These are phyloP conservation scores for Polymixis lichenea DNA, from an alignment of 2,888 invertebrate species.

Conservation along the genomic window DNA sequence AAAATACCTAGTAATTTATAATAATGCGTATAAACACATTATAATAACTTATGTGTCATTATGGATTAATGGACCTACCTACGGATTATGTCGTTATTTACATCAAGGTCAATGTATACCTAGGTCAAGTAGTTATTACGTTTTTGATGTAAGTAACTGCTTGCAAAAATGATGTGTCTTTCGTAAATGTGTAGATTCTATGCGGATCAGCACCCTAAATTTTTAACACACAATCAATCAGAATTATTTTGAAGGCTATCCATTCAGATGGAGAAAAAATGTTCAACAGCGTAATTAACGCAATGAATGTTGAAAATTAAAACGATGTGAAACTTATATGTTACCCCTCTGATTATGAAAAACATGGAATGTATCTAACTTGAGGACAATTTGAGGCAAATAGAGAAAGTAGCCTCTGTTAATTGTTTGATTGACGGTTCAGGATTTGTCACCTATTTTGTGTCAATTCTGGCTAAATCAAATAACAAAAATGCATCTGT, in stretches of 20 bases:
- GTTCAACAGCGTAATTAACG: too few species aligned
- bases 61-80: neutral
- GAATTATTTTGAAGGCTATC: too few species aligned
- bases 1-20: too few species aligned
- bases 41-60: neutral
- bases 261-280: too few species aligned
- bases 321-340: too few species aligned
- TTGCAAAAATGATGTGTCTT: neutral
- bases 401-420: neutral
- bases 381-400: neutral
- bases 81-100: neutral
- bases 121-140: neutral
- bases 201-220: neutral
- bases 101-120: neutral
- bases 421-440: neutral
- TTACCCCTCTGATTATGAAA: neutral
- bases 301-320: too few species aligned
- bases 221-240: too few species aligned
- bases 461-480: neutral
- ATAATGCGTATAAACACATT: neutral
- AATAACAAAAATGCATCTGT: neutral
- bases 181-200: neutral
- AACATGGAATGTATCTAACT: neutral
- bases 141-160: neutral
- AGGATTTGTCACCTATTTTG: neutral